These are phyloP conservation scores for Allygus modestus DNA, from an alignment of 2,888 invertebrate genomes.

Conservation along the genomic window DNA sequence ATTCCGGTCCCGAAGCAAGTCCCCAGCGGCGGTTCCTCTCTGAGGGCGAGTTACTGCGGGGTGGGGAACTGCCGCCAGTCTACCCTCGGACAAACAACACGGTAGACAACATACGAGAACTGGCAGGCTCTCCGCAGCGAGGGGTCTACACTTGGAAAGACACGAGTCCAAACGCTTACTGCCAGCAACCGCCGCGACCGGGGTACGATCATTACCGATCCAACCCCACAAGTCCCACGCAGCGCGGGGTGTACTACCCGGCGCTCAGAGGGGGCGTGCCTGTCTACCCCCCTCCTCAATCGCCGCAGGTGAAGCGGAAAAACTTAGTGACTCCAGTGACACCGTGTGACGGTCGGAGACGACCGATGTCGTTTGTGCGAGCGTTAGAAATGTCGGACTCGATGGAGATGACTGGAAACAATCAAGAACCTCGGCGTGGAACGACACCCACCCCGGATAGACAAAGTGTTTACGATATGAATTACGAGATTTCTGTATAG, in stretches of 20 bases:
- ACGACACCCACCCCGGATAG: slow-evolving; percentile 86
- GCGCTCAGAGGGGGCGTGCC: slow-evolving; percentile 82
- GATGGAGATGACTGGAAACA: slow-evolving; percentile 83
- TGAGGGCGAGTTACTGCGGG: slow-evolving; percentile 87
- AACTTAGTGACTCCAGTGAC: slow-evolving; percentile 73
- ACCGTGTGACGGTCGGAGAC: slow-evolving; percentile 76
- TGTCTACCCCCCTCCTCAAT: slow-evolving; percentile 81
- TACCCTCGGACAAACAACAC: slow-evolving; percentile 86
- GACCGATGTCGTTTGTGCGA: slow-evolving; percentile 93
- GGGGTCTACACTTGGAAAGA: slow-evolving; percentile 90
- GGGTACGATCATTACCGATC: slow-evolving; percentile 80
- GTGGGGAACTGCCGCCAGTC: slow-evolving; percentile 76
- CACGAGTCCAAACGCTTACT: slow-evolving; percentile 82
- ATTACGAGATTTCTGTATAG: slow-evolving; percentile 96
- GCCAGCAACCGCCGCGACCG: slow-evolving; percentile 74
- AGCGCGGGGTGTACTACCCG: slow-evolving; percentile 75
- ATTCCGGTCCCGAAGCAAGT: slow-evolving; percentile 77
- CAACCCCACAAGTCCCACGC: slow-evolving; percentile 86
- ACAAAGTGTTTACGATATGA: slow-evolving; percentile 95
- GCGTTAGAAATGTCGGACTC: slow-evolving; percentile 94
- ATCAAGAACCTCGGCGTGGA: slow-evolving; percentile 72
- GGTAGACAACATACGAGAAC: slow-evolving; percentile 91
- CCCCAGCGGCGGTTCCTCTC: slow-evolving; percentile 89
- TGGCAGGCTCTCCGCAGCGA: slow-evolving; percentile 92
- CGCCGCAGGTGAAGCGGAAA: slow-evolving; percentile 80